Percentiles rank a stretch among this genome's conserved stretches.
These are phyloP conservation scores for Peucedramus taeniatus DNA, from an alignment of 2,113 vertebrate genomes.

Conservation along the genomic window DNA sequence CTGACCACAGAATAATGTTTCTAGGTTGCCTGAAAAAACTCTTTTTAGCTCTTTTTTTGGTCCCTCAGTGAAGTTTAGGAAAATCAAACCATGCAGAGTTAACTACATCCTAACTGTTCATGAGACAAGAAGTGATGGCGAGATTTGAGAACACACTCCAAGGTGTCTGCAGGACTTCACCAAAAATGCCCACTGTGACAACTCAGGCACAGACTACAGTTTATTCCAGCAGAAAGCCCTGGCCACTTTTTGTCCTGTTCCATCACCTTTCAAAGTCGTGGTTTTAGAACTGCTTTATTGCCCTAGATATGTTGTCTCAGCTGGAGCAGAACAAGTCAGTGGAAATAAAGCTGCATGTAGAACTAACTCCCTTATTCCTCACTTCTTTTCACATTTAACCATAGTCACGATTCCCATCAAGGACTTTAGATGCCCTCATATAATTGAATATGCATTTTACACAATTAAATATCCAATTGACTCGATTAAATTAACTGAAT, in stretches of 20 bases:
- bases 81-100: not conserved
- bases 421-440: not conserved
- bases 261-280: not conserved
- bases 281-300: not conserved
- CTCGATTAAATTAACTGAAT: not conserved
- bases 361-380: not conserved
- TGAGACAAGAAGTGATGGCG: accelerated
- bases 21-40: not conserved
- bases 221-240: not conserved
- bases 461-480: not conserved
- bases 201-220: not conserved
- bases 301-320: not conserved
- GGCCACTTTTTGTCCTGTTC: not conserved
- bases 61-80: not conserved
- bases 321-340: not conserved
- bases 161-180: not conserved
- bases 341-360: not conserved
- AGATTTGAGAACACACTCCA: not conserved
- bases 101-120: not conserved
- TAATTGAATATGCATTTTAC: not conserved
- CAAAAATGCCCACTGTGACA: accelerated
- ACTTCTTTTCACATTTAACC: not conserved
- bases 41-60: not conserved
- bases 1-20: not conserved
- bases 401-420: not conserved